phyloP scores from a whole-genome alignment of 2,888 invertebrate genomes.

The Temnothorax ravouxi region DNA sequence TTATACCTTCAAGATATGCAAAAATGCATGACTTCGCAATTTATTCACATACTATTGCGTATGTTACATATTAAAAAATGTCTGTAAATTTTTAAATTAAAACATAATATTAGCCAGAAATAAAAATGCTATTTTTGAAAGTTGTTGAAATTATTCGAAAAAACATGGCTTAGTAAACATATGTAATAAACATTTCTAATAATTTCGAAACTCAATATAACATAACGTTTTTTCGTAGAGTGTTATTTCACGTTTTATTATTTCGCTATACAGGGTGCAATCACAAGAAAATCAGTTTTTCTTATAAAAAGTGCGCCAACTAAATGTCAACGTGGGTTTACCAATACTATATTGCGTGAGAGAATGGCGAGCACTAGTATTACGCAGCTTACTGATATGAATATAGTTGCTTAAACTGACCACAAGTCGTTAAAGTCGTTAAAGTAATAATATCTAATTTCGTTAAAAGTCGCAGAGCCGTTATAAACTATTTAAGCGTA shows the following conservation, averaged over 20 bases:
- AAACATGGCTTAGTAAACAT: background rate
- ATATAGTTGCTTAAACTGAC: conserved; percentile 3
- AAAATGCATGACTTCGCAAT: background rate
- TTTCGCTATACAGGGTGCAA: background rate
- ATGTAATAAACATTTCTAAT: background rate
- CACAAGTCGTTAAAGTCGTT: conserved; percentile 11
- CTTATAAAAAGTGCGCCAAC: conserved; percentile 9
- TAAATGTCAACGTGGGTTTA: conserved; percentile 32
- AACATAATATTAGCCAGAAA: background rate
- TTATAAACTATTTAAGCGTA: background rate
- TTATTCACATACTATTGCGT: background rate
- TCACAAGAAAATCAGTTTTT: conserved; percentile 13
- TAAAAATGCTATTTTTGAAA: background rate
- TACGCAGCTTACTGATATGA: conserved; percentile 15
- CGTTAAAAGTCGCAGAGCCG: background rate
- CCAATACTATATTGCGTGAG: conserved; percentile 35
- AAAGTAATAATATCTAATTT: conserved; percentile 31
- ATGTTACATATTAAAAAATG: background rate
- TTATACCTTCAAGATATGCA: too few relatives aligned
- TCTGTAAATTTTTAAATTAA: background rate
- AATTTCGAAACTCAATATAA: background rate
- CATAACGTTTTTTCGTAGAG: background rate
- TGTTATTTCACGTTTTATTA: background rate
- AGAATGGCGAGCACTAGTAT: conserved; percentile 19
- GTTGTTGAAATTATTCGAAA: background rate